Conservation (phyloP, 2,113 vertebrate genomes). For the Leptodactylus fuscus region DNA sequence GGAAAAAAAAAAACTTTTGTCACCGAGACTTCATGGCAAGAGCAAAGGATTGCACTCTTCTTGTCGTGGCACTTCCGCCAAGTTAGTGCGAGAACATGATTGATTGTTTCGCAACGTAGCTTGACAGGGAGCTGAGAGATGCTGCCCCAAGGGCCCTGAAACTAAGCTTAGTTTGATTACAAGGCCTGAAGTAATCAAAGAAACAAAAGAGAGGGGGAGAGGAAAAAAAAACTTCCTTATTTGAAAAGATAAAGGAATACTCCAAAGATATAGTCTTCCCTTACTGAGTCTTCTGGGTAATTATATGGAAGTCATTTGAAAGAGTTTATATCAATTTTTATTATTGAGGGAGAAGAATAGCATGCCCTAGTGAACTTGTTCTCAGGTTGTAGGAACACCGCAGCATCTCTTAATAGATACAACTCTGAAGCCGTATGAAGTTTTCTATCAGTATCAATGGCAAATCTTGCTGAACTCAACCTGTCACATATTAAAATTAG, state of each 20-base stretch:
- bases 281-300: conserved; percentile 69
- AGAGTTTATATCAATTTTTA: conserved; percentile 74
- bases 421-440: conserved; percentile 71
- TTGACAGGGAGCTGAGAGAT: conserved; percentile 90
- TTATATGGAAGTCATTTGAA: conserved; percentile 74
- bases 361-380: conserved; percentile 77
- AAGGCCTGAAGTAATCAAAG: conserved; percentile 87
- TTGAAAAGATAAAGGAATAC: conserved; percentile 73
- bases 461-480: conserved; percentile 69
- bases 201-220: conserved; percentile 71
- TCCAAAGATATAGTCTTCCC: conserved; percentile 65
- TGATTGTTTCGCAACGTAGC: conserved; percentile 91
- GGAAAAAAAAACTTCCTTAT: conserved; percentile 67
- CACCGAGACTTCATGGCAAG: conserved; percentile 76
- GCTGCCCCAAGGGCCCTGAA: conserved; percentile 84
- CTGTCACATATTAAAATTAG: conserved; percentile 73
- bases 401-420: conserved; percentile 68
- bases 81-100: conserved; percentile 82
- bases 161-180: conserved; percentile 90
- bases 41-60: conserved; percentile 74
- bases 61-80: conserved; percentile 78
- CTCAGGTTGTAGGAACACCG: conserved; percentile 68
- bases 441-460: conserved; percentile 69
- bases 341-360: conserved; percentile 69
- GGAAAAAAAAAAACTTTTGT: conserved; percentile 76